Conservation (phyloP, 2,888 invertebrate species). For the Oscheius sp. region DNA sequence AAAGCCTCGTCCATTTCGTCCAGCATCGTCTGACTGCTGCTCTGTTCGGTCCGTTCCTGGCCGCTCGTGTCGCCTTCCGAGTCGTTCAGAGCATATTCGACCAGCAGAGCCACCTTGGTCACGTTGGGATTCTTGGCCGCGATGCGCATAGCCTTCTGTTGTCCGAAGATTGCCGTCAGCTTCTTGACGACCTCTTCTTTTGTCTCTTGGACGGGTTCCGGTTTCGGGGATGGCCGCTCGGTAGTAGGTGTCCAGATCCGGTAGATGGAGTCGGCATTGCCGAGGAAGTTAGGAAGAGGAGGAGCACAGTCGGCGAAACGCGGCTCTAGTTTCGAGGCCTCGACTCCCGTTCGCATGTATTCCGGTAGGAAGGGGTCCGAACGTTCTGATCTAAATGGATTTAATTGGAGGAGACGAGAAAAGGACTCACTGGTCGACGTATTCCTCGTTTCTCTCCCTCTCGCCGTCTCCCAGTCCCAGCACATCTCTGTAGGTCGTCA, state of each 20-base stretch:
- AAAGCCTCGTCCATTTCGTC: no score
- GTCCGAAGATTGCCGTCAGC: constrained; percentile 22
- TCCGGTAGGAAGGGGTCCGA: constrained; percentile 33
- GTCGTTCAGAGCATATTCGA: constrained; percentile 40
- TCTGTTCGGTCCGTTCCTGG: constrained; percentile 12
- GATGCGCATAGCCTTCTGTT: constrained; percentile 40
- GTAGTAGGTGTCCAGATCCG: not conserved
- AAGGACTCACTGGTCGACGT: constrained; percentile 1
- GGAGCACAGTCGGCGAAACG: constrained; percentile 20
- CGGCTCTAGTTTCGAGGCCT: constrained; percentile 3
- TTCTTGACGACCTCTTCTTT: constrained; percentile 21
- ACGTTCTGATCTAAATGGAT: constrained; percentile 1
- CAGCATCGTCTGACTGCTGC: not conserved
- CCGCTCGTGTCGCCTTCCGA: constrained; percentile 27
- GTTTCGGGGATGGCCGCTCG: not conserved
- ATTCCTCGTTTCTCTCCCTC: not conserved
- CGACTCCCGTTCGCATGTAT: constrained; percentile 26
- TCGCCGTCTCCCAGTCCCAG: not conserved
- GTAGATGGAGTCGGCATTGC: constrained; percentile 29
- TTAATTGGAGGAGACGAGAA: not conserved
- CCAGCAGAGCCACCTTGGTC: constrained; percentile 35
- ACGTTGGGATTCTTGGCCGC: constrained; percentile 42
- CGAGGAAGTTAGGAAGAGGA: constrained; percentile 25
- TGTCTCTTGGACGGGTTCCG: not conserved
- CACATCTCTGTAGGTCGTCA: constrained; percentile 14